Base-by-base conservation (phyloP, 2,113 vertebrate species). In the Notarius quadriscutis region DNA sequence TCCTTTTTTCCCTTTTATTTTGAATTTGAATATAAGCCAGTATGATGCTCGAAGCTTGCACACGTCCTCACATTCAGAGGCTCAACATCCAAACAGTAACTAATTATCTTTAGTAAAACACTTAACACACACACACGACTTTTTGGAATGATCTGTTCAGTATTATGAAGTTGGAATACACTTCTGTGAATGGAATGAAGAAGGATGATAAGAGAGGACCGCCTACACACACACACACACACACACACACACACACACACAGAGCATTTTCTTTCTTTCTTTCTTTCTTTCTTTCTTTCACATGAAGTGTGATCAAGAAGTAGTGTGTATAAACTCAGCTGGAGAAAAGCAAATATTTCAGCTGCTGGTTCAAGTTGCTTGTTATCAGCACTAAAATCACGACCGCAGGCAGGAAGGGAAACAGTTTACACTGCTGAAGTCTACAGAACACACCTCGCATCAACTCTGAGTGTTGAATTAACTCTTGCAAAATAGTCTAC, bases 311-410 rank as follows among this genome's bases (percentile, higher is more conserved):
- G 51, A 17, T 2, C 22, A 41, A 41, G 41, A 51, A 63, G 7
- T 1, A 17, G 50, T 51, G 6, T n/a, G 75, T 1, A 17, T 53
- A 7, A 8, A 53, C 48, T 77, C 22, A 15, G 51, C 8, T 27
- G 51, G 51, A 55, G 51, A 4, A 27, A 20, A 77, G 48, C 55
- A 60, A 60, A 30, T 17, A 27, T 1, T 81, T 60, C 55, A 60
- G 15, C 50, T 77, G 48, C 7, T 30, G 53, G n/a, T 58, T 58
- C n/a, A 55, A 57, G 22, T 58, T 81, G 79, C 57, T 62, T 22
- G 53, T 80, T 58, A 62, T 81, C 79, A 62, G 79, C 17, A 71
- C 58, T 27, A 12, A 84, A 69, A 84, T 69, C 82, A 71, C 51
- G 10, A 55, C 50, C 51, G 34, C 30, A 72, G 53, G 53, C 67